These are phyloP conservation scores for Dinoponera quadriceps DNA, from an alignment of 1,140 invertebrate species.

Conservation along the genomic window DNA sequence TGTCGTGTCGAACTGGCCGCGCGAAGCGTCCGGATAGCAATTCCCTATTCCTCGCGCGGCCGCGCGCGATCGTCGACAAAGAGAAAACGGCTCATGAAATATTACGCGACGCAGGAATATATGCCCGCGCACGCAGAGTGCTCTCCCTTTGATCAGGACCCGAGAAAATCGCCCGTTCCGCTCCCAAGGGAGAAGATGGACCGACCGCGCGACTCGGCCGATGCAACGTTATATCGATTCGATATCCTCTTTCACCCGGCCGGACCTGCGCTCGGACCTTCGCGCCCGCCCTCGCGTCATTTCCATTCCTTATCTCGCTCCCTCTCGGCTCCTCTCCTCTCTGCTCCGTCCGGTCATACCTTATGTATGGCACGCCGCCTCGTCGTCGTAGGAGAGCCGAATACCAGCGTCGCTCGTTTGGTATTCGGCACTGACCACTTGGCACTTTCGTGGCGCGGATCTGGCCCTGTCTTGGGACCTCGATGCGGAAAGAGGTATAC, in stretches of 20 bases:
- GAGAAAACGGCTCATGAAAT: constrained; percentile 78
- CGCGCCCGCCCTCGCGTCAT: constrained; percentile 34
- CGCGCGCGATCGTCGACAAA: constrained; percentile 72
- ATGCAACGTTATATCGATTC: constrained; percentile 73
- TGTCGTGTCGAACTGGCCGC: constrained; percentile 42
- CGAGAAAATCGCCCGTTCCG: constrained; percentile 76
- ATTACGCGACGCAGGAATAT: constrained; percentile 74
- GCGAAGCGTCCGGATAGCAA: constrained; percentile 30
- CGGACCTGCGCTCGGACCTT: constrained; percentile 25
- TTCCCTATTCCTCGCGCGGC: constrained; percentile 71
- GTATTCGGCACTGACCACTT: constrained; percentile 82
- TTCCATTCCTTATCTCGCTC: constrained; percentile 59
- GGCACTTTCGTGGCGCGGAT: constrained; percentile 79
- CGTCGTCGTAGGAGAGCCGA: constrained; percentile 68
- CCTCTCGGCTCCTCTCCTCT: constrained; percentile 54
- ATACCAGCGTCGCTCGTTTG: constrained; percentile 72
- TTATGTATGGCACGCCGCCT: constrained; percentile 80
- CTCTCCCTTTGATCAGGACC: constrained; percentile 77
- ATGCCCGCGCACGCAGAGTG: constrained; percentile 60
- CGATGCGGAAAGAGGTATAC: constrained; percentile 50
- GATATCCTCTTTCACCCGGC: constrained; percentile 58
- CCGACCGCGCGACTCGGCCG: constrained; percentile 51
- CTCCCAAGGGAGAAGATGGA: constrained; percentile 73
- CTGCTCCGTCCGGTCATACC: constrained; percentile 73
- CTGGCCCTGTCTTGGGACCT: constrained; percentile 71